Evolutionary conservation across 1,140 invertebrate genomes (phyloP), one percentile per base, ranked within the genome.

Genomic region (Asbolus verrucosus): DNA sequence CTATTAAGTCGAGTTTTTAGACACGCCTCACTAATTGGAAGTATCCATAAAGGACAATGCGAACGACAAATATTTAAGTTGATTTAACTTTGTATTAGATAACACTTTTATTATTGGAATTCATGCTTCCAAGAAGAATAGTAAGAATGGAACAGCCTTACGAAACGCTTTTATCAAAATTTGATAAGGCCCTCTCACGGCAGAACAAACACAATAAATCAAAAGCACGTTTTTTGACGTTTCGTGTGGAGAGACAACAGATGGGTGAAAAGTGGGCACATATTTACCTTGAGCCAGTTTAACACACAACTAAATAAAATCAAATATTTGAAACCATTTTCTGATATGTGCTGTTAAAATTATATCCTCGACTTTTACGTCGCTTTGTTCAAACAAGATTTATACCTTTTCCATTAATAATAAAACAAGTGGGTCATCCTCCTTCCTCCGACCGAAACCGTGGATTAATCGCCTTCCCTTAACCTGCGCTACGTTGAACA

Each of bases 141-240:
- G 38, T 19, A 18, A 41, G 62, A 65, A 65, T 36, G 62, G 38
- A 36, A 50, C 54, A 13, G 39, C 15, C 6, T 46, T 50, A 33
- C 59, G 36, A 16, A 63, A 39, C 59, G 9, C n/a, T 60, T 39
- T 67, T 67, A 67, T 67, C 66, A 67, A 54, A 67, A 67, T 38
- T 67, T 63, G 67, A 69, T 69, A 69, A 69, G 31, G 59, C 19
- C 59, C 36, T 33, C 38, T 39, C 67, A 62, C 54, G 33, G 21
- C 15, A 69, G 33, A 36, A 39, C 59, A 69, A 69, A 69, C 27
- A 69, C 30, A 15, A 31, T 69, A 69, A 69, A 69, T 69, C 67
- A 69, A 24, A 16, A 46, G 15, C 46, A 27, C 30, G 31, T 38
- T 61, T 36, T 69, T 62, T 50, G 66, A 69, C 54, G 39, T 63